phyloP scores from a whole-genome alignment of 1,140 invertebrate species.

The Colletes latitarsis region DNA sequence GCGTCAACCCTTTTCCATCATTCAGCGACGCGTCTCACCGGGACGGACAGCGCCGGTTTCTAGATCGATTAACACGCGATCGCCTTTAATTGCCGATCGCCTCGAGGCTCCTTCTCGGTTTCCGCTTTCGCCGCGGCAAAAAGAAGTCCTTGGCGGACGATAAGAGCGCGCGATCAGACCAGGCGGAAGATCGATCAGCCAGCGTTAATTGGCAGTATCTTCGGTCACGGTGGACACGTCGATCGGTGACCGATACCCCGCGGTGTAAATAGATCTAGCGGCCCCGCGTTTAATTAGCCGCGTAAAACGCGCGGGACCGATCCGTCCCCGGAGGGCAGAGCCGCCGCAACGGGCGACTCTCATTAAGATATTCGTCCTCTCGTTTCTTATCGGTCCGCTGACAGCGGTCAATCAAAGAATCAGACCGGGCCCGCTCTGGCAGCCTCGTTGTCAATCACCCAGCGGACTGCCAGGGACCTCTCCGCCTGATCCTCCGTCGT shows the following conservation, averaged over 20 bases:
- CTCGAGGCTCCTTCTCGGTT: neutral
- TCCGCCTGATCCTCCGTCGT: neutral
- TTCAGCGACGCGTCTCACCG: no score
- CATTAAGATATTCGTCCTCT: conserved; percentile 80
- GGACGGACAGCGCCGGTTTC: neutral
- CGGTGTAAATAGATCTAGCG: conserved; percentile 63
- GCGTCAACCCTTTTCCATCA: neutral
- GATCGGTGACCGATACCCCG: conserved; percentile 49
- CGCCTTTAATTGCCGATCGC: conserved; percentile 28
- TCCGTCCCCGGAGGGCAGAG: neutral
- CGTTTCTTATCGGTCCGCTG: conserved; percentile 77
- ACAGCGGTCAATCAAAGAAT: conserved; percentile 81
- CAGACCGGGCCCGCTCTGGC: conserved; percentile 67
- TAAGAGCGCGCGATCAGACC: conserved; percentile 4
- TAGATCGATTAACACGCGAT: conserved; percentile 31
- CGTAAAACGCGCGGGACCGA: conserved; percentile 27
- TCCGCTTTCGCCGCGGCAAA: neutral
- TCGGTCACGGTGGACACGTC: conserved; percentile 33
- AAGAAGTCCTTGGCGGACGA: neutral
- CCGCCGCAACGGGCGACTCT: conserved; percentile 56
- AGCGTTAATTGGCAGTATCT: conserved; percentile 66
- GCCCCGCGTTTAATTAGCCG: conserved; percentile 63
- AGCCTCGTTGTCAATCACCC: conserved; percentile 79
- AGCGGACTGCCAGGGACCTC: conserved; percentile 53
- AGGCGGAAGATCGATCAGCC: conserved; percentile 64